These are phyloP conservation scores for Zelostemma sp. DNA, from an alignment of 1,140 invertebrate genomes.

Conservation along the genomic window DNA sequence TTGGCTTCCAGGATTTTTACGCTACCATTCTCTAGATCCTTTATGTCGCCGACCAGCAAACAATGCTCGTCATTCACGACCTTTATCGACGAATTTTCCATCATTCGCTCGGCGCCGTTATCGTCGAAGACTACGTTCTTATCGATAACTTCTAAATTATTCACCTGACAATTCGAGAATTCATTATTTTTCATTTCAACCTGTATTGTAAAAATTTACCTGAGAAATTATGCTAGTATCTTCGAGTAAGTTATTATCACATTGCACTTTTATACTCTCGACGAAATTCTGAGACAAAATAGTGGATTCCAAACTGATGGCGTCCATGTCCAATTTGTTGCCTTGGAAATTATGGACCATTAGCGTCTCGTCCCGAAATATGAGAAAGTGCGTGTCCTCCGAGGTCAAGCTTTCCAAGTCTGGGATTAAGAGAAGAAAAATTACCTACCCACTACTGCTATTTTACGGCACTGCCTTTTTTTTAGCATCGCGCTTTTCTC, in stretches of 20 bases:
- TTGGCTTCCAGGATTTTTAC: slow-evolving; percentile 59
- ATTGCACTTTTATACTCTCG: slow-evolving; percentile 57
- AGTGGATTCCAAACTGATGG: slow-evolving; percentile 60
- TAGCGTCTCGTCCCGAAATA: slow-evolving; percentile 63
- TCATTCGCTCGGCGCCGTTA: slow-evolving; percentile 53
- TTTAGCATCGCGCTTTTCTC: too few species aligned
- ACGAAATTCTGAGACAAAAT: slow-evolving; percentile 55
- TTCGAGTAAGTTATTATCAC: slow-evolving; percentile 52
- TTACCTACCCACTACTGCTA: too few species aligned
- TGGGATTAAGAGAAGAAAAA: too few species aligned
- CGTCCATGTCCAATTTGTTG: slow-evolving; percentile 58
- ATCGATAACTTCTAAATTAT: slow-evolving; percentile 60
- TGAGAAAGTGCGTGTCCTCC: slow-evolving; percentile 62
- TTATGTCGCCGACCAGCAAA: slow-evolving; percentile 57
- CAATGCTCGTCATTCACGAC: slow-evolving; percentile 53
- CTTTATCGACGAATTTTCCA: slow-evolving; percentile 54
- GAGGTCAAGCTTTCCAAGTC: slow-evolving; percentile 59
- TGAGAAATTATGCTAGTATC: slow-evolving; percentile 59
- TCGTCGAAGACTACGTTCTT: slow-evolving; percentile 54
- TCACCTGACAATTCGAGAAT: slow-evolving; percentile 53
- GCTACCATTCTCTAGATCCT: slow-evolving; percentile 52
- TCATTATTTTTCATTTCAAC: too few species aligned
- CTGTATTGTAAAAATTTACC: slow-evolving; percentile 32
- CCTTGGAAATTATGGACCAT: slow-evolving; percentile 57
- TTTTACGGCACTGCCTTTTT: too few species aligned